Conservation (phyloP, 1,140 invertebrate species). For the Solenopsis fugax region DNA sequence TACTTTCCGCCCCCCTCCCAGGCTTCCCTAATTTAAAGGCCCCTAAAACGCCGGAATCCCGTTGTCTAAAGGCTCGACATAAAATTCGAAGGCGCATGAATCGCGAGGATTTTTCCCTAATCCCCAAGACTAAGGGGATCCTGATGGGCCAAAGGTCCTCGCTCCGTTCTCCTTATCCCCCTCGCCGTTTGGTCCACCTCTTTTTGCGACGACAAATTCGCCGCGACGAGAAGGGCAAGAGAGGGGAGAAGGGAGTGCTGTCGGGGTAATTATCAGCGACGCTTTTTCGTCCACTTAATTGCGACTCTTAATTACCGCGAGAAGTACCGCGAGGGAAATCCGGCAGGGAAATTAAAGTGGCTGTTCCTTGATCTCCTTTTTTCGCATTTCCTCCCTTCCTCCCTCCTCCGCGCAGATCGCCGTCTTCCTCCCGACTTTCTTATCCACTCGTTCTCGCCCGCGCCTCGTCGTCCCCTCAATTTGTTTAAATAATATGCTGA, state of each 20-base stretch:
- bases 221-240: background rate
- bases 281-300: slow-evolving; percentile 52
- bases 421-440: slow-evolving; percentile 9
- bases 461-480: slow-evolving; percentile 4
- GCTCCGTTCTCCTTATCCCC: background rate
- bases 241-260: background rate
- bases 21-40: slow-evolving; percentile 7
- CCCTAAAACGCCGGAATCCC: background rate
- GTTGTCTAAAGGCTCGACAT: slow-evolving; percentile 17
- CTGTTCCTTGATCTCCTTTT: slow-evolving; percentile 28
- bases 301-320: slow-evolving; percentile 63
- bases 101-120: slow-evolving; percentile 32
- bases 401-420: background rate
- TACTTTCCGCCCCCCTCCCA: background rate
- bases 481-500: slow-evolving; percentile 60
- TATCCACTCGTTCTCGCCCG: background rate
- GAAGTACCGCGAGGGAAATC: slow-evolving; percentile 40
- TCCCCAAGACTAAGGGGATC: slow-evolving; percentile 37
- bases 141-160: slow-evolving; percentile 26
- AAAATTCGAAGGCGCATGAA: slow-evolving; percentile 35
- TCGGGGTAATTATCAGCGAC: slow-evolving; percentile 50
- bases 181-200: background rate
- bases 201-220: slow-evolving; percentile 44
- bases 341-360: slow-evolving; percentile 53
- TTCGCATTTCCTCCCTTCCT: background rate